These are phyloP conservation scores for Salvelinus fontinalis DNA, from an alignment of 2,113 vertebrate species.

Conservation along the genomic window DNA sequence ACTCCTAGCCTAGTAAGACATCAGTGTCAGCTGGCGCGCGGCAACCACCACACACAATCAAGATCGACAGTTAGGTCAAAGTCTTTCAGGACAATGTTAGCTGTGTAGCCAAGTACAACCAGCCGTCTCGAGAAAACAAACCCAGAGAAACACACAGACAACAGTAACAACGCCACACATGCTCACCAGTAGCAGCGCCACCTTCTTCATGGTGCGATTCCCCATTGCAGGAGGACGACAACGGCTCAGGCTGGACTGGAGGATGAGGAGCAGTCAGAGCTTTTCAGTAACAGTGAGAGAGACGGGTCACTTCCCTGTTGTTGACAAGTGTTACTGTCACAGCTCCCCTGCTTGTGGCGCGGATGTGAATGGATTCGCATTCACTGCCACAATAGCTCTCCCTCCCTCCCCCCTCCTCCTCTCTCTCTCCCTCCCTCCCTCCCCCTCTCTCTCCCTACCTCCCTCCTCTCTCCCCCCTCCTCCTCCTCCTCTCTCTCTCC, in stretches of 20 bases:
- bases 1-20: not conserved
- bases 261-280: not conserved
- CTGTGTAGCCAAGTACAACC: not conserved
- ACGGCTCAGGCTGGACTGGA: not conserved
- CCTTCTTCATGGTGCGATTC: slow-evolving; percentile 46
- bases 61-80: not conserved
- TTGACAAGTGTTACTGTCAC: slow-evolving; percentile 4
- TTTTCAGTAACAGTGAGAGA: not conserved
- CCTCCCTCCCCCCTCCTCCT: no score
- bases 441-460: no score
- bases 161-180: not conserved
- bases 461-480: no score
- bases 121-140: not conserved
- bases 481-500: no score
- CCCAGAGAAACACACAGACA: not conserved
- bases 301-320: not conserved
- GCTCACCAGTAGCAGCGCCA: slow-evolving; percentile 49
- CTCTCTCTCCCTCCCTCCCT: no score
- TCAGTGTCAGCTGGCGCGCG: not conserved
- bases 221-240: slow-evolving; percentile 21
- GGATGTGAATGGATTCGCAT: slow-evolving; percentile 10
- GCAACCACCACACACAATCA: not conserved
- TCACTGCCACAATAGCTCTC: not conserved
- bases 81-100: not conserved
- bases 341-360: slow-evolving; percentile 1